phyloP scores from a whole-genome alignment of 1,140 invertebrate species.

The Drosophila mauritiana region DNA sequence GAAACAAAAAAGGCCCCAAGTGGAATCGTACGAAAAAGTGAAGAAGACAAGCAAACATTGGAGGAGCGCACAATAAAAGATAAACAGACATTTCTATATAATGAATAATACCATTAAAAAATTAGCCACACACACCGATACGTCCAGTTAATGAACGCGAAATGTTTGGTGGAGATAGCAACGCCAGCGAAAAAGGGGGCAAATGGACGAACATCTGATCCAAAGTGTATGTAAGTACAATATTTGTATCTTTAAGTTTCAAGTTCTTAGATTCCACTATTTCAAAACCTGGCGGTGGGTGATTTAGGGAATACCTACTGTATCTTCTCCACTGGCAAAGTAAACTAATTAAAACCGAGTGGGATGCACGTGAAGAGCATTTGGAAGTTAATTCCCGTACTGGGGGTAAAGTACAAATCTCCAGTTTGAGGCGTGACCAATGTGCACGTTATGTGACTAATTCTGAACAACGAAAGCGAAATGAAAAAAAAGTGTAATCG shows the following conservation, averaged over 20 bases:
- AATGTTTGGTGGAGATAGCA: slow-evolving; percentile 49
- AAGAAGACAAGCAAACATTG: slow-evolving; percentile 68
- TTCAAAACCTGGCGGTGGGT: too few species aligned
- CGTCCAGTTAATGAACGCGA: slow-evolving; percentile 60
- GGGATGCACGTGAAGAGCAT: slow-evolving; percentile 57
- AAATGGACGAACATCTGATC: slow-evolving; percentile 63
- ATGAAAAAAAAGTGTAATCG: slow-evolving; percentile 16
- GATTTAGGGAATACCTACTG: neutral
- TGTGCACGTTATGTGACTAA: slow-evolving; percentile 34
- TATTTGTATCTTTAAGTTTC: too few species aligned
- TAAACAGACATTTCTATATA: slow-evolving; percentile 53
- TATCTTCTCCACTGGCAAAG: slow-evolving; percentile 25
- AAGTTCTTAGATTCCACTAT: too few species aligned
- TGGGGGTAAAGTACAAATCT: slow-evolving; percentile 50
- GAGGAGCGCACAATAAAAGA: slow-evolving; percentile 25
- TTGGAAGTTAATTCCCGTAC: slow-evolving; percentile 7
- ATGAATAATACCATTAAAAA: slow-evolving; percentile 50
- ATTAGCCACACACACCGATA: slow-evolving; percentile 28
- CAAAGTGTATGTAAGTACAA: slow-evolving; percentile 3
- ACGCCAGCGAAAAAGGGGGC: slow-evolving; percentile 11
- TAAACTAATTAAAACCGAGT: slow-evolving; percentile 38
- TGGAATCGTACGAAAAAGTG: slow-evolving; percentile 57
- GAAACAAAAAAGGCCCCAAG: slow-evolving; percentile 37
- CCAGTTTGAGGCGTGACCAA: slow-evolving; percentile 46
- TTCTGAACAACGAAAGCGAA: slow-evolving; percentile 28